Percentiles rank a stretch among this genome's conserved stretches.
These are phyloP conservation scores for Palythoa grandiflora DNA, from an alignment of 92 coral and sea anemone genomes.

Conservation along the genomic window DNA sequence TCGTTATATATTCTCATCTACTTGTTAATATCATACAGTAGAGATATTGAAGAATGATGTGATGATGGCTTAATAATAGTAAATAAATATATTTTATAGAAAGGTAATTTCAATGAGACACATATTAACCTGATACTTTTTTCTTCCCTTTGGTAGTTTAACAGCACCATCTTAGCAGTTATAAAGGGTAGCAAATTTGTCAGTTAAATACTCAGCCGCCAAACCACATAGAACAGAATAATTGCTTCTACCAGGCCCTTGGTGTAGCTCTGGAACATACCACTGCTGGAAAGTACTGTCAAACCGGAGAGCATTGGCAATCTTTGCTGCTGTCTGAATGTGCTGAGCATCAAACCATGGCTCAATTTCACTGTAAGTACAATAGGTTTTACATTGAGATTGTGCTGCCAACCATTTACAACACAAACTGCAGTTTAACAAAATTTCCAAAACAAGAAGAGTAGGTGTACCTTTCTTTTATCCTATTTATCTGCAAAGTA, in stretches of 20 bases:
- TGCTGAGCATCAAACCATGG: constrained; percentile 60
- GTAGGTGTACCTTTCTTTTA: neutral
- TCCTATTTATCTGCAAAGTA: neutral
- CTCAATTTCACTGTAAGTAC: constrained; percentile 55
- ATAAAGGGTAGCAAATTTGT: constrained; percentile 55
- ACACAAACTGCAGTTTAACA: neutral
- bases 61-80: neutral
- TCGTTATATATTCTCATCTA: neutral
- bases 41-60: neutral
- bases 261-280: constrained; percentile 44
- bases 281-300: constrained; percentile 42
- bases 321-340: constrained; percentile 44
- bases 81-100: neutral
- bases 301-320: constrained; percentile 48
- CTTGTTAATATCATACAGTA: neutral
- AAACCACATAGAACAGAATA: constrained; percentile 47
- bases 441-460: neutral
- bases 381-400: neutral
- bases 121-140: constrained; percentile 46
- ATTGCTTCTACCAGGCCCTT: constrained; percentile 41
- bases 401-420: no score
- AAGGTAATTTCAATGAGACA: neutral
- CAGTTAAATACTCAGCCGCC: constrained; percentile 46
- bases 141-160: constrained; percentile 54
- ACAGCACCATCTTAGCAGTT: constrained; percentile 35